Evolutionary conservation across 2,797 vertebrate species (phyloP), one percentile per base, ranked within the genome.

Genomic region (Tragopan temminckii): DNA sequence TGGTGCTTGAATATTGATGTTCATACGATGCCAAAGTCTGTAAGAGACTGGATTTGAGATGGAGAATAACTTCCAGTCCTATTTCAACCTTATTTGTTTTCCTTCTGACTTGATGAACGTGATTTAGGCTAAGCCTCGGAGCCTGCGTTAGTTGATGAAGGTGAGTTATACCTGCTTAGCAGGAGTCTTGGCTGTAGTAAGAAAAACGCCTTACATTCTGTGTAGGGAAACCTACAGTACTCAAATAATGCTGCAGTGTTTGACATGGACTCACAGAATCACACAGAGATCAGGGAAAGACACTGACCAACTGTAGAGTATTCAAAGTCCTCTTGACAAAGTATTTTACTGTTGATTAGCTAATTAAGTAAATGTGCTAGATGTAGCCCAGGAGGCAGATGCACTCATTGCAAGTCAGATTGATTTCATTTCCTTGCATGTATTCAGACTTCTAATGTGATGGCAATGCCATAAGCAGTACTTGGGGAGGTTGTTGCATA

Each of bases 341-440:
- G 61, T 91, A 40, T 68, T 91, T 89, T 92, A 45, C 38, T 90
- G 0, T 29, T 82, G 77, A 48, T 13, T 72, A 42, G 48, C 24
- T 94, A 64, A 72, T 87, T 48, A 82, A 85, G 78, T 61, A 87
- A 82, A 87, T 62, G 61, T 46, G 72, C 13, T 13, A 45, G 81
- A 29, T 27, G 33, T 50, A 81, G 35, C 78, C 68, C 25, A 12
- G 35, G 85, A 64, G 84, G 50, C 35, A 27, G 61, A 18, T 2
- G 0, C 18, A 7, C 9, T 35, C 11, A 2, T n/a, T 62, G 40
- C 66, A 33, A 42, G 27, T 50, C 70, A 81, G 71, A 77, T 5
- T 0, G 0, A 10, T 53, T 89, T 43, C 18, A 10, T 48, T 42
- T 50, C 8, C 1, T 40, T 21, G 66, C 20, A 12, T 8, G 11